A percentile compares a stretch with the other conserved stretches of the same genome.
Evolutionary conservation across 2,113 vertebrate genomes (phyloP).

Genomic region (Pelmatolapia mariae): DNA sequence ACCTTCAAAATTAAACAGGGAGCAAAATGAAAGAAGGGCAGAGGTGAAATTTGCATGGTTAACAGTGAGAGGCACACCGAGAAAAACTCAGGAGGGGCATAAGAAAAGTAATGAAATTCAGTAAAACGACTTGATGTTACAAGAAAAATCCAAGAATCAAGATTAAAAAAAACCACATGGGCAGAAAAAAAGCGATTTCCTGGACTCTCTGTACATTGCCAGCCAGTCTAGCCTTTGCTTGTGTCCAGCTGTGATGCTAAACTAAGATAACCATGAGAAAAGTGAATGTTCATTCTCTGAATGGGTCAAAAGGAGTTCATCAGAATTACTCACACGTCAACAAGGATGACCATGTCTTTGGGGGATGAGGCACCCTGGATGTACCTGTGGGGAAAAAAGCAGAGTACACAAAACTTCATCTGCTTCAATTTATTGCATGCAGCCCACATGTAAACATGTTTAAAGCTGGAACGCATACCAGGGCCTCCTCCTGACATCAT

Average conservation of each 20-base stretch:
- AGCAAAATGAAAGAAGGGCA: not conserved
- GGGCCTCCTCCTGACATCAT: constrained; percentile 91
- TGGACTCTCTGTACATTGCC: not conserved
- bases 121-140: not conserved
- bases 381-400: constrained; percentile 77
- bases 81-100: not conserved
- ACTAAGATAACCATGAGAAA: not conserved
- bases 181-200: not conserved
- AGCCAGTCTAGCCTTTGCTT: not conserved
- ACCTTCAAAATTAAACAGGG: not conserved
- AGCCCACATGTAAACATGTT: not conserved
- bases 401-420: not conserved
- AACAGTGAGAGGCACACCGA: not conserved
- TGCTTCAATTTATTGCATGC: not conserved
- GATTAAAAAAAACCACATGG: not conserved
- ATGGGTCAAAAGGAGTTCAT: not conserved
- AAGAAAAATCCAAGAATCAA: not conserved
- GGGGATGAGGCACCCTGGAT: constrained; percentile 97
- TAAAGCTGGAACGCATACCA: constrained; percentile 71
- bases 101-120: not conserved
- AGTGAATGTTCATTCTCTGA: not conserved
- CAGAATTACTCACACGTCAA: constrained; percentile 89
- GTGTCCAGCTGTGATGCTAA: not conserved
- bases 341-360: constrained; percentile 99
- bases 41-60: too few species aligned